Evolutionary conservation across 2,797 vertebrate genomes (phyloP).

Genomic region (Falco naumanni): DNA sequence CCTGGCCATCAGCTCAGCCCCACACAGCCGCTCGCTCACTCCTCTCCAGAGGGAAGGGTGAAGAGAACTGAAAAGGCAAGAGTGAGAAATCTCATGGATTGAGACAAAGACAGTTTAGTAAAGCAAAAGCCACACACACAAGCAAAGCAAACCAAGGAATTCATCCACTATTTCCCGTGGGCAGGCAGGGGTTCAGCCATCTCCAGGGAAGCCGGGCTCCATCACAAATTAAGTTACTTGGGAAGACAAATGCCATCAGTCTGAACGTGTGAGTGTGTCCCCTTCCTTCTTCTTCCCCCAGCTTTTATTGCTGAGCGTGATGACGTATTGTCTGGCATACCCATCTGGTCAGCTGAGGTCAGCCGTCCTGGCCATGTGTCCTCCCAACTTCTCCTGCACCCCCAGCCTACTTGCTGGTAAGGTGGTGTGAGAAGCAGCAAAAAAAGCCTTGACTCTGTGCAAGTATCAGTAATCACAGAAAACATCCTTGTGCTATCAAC

Average conservation of each 20-base stretch:
- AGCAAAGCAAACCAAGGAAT: background rate
- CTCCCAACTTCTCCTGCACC: background rate
- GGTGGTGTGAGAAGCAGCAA: background rate
- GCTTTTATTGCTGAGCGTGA: background rate
- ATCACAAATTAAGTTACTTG: accelerated
- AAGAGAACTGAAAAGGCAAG: background rate
- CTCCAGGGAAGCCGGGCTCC: background rate
- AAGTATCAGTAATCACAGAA: background rate
- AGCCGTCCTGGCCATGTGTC: background rate
- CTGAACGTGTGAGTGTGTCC: accelerated
- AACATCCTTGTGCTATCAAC: background rate
- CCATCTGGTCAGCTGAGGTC: background rate
- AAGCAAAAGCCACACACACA: background rate
- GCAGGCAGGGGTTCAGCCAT: background rate
- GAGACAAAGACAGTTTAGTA: background rate
- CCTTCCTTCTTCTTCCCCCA: background rate
- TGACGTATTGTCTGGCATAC: accelerated
- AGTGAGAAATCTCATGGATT: background rate
- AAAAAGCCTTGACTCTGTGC: background rate
- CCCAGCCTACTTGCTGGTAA: background rate
- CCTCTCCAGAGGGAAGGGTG: background rate
- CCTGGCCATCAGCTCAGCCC: background rate
- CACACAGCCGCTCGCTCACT: accelerated
- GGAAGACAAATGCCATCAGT: accelerated
- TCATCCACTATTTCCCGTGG: accelerated